Percentiles rank a stretch among this genome's conserved stretches.
Evolutionary conservation across 2,113 vertebrate species (phyloP).

Genomic region (Rostratula benghalensis): DNA sequence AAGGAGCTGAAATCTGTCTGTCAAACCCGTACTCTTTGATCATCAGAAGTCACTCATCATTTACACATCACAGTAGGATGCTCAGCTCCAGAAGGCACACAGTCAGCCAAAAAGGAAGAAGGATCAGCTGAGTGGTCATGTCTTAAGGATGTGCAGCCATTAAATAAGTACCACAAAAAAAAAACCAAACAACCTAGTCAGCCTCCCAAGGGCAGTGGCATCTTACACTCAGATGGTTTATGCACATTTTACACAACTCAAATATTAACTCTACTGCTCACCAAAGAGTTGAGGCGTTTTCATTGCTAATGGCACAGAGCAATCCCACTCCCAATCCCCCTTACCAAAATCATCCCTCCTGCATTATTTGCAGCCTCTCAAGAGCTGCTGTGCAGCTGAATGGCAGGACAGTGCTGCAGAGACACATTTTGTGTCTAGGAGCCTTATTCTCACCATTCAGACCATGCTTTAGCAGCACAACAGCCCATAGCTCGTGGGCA

Average conservation of each 20-base stretch:
- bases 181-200: neutral
- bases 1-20: constrained; percentile 15
- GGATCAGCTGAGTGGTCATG: constrained; percentile 29
- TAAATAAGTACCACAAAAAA: neutral
- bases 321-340: neutral
- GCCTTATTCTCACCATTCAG: neutral
- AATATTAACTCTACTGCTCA: neutral
- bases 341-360: neutral
- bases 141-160: neutral
- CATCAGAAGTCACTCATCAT: constrained; percentile 47
- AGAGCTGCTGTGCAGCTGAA: neutral
- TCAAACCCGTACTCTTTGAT: constrained; percentile 40
- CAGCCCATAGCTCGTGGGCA: neutral
- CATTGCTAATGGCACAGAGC: neutral
- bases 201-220: neutral
- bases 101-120: constrained; percentile 34
- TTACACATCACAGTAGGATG: constrained; percentile 61
- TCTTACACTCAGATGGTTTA: neutral
- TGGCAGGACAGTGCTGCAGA: neutral
- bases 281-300: neutral
- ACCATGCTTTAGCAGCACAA: neutral
- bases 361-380: neutral
- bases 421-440: neutral
- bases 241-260: neutral
- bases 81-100: constrained; percentile 38